phyloP scores from a whole-genome alignment of 2,888 invertebrate genomes.

The Netelia virgata region DNA sequence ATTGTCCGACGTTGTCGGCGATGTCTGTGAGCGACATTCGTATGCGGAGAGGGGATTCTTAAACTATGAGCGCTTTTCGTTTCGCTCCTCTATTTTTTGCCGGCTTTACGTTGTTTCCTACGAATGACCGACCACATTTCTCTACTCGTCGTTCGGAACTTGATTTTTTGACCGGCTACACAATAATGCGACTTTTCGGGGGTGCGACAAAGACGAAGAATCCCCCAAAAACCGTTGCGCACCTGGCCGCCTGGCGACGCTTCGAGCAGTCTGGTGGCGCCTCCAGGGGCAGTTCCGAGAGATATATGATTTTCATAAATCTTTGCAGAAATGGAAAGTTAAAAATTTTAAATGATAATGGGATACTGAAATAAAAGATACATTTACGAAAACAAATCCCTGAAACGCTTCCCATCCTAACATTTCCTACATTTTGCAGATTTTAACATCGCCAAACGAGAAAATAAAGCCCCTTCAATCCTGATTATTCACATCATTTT shows the following conservation, averaged over 20 bases:
- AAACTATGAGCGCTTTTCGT: conserved; percentile 4
- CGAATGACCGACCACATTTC: conserved; percentile 27
- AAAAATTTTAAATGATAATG: not conserved
- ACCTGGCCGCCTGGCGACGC: conserved; percentile 39
- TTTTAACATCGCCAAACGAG: not conserved
- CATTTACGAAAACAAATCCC: not conserved
- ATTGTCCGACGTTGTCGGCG: not conserved
- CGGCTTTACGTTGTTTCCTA: not conserved
- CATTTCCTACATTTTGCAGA: not conserved
- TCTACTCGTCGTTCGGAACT: conserved; percentile 35
- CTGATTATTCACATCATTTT: too few species aligned
- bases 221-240: not conserved
- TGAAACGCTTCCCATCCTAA: not conserved
- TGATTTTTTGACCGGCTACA: conserved; percentile 47
- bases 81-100: conserved; percentile 2
- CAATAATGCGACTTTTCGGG: conserved; percentile 17
- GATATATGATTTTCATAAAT: not conserved
- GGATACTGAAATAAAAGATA: not conserved
- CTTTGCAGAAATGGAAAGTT: not conserved
- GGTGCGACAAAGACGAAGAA: conserved; percentile 19
- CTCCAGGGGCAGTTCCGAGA: not conserved
- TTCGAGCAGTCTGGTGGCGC: not conserved
- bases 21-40: not conserved
- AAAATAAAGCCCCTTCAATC: not conserved
- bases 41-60: not conserved